Conservation (phyloP, 2,113 vertebrate genomes). For the Embiotoca jacksoni region DNA sequence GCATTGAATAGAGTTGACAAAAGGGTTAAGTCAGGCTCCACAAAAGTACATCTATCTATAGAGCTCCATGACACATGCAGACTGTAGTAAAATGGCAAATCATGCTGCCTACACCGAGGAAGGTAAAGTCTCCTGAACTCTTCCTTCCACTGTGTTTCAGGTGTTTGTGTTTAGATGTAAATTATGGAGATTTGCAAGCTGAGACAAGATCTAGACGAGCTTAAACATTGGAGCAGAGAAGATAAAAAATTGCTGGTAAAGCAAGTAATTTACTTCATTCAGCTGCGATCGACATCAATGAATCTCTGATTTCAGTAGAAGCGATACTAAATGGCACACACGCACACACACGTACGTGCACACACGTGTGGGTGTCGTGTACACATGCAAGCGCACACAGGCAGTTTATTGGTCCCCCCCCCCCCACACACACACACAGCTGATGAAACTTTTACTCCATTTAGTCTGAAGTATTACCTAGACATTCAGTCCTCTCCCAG, state of each 20-base stretch:
- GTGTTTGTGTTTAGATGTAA: conserved; percentile 3
- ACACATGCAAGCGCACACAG: background rate
- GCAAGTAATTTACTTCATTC: conserved; percentile 64
- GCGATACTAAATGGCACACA: conserved; percentile 22
- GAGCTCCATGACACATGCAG: too few relatives aligned
- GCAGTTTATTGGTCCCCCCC: too few relatives aligned
- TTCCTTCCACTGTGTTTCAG: background rate
- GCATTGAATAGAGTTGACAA: too few relatives aligned
- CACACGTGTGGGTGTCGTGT: too few relatives aligned
- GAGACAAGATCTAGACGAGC: conserved; percentile 14
- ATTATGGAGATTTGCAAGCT: background rate
- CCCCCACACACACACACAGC: conserved; percentile 10
- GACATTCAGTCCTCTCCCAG: conserved; percentile 6
- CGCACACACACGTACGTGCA: background rate
- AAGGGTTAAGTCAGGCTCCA: too few relatives aligned
- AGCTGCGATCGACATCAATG: conserved; percentile 52
- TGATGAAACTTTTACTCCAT: conserved; percentile 55
- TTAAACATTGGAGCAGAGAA: background rate
- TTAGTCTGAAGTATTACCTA: conserved; percentile 43
- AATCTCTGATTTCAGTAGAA: conserved; percentile 64
- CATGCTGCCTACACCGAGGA: background rate
- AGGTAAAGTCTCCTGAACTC: conserved; percentile 1
- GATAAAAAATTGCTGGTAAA: conserved; percentile 37
- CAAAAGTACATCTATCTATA: too few relatives aligned
- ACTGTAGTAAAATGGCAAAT: too few relatives aligned